Base-by-base conservation (phyloP, 2,113 vertebrate genomes). In the Conger conger region DNA sequence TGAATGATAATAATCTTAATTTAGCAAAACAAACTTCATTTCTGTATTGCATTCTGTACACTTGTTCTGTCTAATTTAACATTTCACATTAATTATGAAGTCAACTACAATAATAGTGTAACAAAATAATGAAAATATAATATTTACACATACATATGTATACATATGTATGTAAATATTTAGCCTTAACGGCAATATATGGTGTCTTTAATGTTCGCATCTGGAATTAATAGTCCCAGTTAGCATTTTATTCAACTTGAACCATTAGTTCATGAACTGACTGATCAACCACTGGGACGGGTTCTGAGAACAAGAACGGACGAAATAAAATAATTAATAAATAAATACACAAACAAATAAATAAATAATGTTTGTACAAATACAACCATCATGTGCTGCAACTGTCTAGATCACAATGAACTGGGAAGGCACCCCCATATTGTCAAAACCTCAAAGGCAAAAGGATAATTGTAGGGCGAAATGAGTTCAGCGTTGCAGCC, bases 211-310 rank as follows among this genome's bases (percentile, higher is more conserved):
- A 38, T n/a, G 33, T 37, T 78, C 33, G 15, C 5, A 35, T 18
- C 18, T 35, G 76, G 35, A 20, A 78, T 78, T 5, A 78, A 38
- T 78, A 78, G 37, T 15, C 36, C 36, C 36, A 78, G 5, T 73
- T 73, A 23, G 23, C 45, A 87, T 80, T 83, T 87, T 83, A 86
- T 91, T 86, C 89, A 89, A 92, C 88, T 81, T 83, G 82, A 92
- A 50, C 79, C 83, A 68, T 88, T 92, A 85, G 63, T 76, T 83
- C 37, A 82, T 9, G 40, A 60, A 36, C 78, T 80, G 86, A 63
- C 79, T 86, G 76, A 76, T 38, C 78, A 68, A 54, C 38, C 27
- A 73, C 50, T 57, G 38, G 57, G 81, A 79, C 82, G n/a, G 23
- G 27, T 73, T 38, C 9, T 20, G 16, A n/a, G n/a, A 79, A 79